Percentiles rank a stretch among this genome's conserved stretches.
phyloP scores from a whole-genome alignment of 1,140 invertebrate species.

The Berghia stephanieae region DNA sequence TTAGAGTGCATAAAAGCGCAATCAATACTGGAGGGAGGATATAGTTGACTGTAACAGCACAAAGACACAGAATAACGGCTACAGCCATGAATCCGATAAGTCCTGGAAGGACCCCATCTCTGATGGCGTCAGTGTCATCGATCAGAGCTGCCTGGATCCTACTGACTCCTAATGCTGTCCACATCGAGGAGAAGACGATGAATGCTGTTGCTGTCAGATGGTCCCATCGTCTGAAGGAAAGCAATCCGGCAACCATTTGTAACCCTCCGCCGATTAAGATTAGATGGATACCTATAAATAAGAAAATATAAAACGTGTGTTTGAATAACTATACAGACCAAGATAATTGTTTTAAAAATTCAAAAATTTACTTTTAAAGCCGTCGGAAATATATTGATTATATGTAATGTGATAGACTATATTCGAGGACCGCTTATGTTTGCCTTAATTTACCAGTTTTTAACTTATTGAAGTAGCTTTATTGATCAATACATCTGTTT shows the following conservation, averaged over 20 bases:
- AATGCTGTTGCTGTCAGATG: slow-evolving; percentile 52
- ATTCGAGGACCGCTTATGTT: no score
- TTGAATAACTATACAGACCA: no score
- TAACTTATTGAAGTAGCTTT: no score
- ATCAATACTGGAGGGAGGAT: slow-evolving; percentile 52
- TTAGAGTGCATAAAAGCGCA: slow-evolving; percentile 46
- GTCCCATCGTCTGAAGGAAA: slow-evolving; percentile 50
- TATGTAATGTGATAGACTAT: no score
- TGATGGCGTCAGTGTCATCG: slow-evolving; percentile 28
- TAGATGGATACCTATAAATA: slow-evolving; percentile 50
- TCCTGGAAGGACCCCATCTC: slow-evolving; percentile 39
- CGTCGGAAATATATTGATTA: no score
- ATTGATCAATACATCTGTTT: no score
- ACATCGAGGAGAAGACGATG: slow-evolving; percentile 48
- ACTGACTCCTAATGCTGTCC: slow-evolving; percentile 50
- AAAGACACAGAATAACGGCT: slow-evolving; percentile 47
- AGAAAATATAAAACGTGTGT: no score
- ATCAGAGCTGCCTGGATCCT: slow-evolving; percentile 36
- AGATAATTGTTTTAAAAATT: no score
- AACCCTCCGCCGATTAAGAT: slow-evolving; percentile 52
- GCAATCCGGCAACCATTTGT: slow-evolving; percentile 45
- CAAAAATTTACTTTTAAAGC: no score
- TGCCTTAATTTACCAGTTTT: no score
- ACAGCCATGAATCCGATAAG: slow-evolving; percentile 49
- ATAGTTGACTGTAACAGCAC: slow-evolving; percentile 53